Conservation (phyloP, 2,888 invertebrate genomes). For the Conomelus anceps region DNA sequence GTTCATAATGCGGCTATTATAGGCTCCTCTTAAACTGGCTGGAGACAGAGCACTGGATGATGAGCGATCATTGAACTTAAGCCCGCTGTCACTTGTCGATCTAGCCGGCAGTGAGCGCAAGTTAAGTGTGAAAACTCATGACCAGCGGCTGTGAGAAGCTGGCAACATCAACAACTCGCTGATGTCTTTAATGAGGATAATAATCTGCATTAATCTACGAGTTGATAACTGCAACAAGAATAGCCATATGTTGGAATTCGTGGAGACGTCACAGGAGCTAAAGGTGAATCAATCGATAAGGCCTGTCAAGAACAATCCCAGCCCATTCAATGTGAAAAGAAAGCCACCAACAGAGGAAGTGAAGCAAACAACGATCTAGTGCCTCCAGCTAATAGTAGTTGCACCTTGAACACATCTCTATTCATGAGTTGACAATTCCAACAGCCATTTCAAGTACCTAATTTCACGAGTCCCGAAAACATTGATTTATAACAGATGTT, state of each 20-base stretch:
- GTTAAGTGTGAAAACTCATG: constrained; percentile 83
- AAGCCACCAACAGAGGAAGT: constrained; percentile 45
- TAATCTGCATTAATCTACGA: constrained; percentile 93
- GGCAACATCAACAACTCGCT: constrained; percentile 86
- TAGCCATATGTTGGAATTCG: constrained; percentile 93
- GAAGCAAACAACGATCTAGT: constrained; percentile 35
- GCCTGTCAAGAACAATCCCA: constrained; percentile 50
- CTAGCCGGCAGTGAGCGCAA: constrained; percentile 95
- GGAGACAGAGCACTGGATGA: constrained; percentile 77
- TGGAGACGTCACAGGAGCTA: constrained; percentile 93
- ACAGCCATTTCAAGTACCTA: no score
- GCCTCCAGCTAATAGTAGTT: constrained; percentile 68
- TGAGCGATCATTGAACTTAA: constrained; percentile 68
- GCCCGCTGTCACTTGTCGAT: constrained; percentile 93
- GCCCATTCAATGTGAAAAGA: constrained; percentile 27
- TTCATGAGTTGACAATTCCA: no score
- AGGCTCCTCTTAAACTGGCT: constrained; percentile 52
- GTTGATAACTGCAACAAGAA: constrained; percentile 93
- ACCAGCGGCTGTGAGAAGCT: constrained; percentile 60
- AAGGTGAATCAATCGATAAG: constrained; percentile 64
- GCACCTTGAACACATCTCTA: constrained; percentile 47
- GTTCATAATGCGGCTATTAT: no score
- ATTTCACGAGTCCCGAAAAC: no score
- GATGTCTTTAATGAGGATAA: constrained; percentile 92
- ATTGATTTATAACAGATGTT: no score